These are phyloP conservation scores for Heteractis magnifica DNA, from an alignment of 92 coral and sea anemone species.

Conservation along the genomic window DNA sequence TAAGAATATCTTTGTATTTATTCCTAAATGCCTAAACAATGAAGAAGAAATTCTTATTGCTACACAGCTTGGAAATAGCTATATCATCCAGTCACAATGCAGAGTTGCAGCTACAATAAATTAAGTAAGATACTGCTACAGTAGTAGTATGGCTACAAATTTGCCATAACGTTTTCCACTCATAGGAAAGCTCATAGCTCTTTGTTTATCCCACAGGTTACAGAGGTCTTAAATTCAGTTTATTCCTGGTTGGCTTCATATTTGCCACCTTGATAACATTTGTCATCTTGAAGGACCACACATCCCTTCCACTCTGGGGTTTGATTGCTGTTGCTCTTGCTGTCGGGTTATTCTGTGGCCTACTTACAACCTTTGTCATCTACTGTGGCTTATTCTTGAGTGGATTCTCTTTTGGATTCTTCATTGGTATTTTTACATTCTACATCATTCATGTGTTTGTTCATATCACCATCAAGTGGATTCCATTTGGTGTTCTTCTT, in stretches of 20 bases:
- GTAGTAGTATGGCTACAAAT: too few relatives aligned
- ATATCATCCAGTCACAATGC: too few relatives aligned
- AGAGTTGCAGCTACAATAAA: too few relatives aligned
- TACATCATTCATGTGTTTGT: constrained; percentile 59
- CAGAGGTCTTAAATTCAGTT: constrained; percentile 79
- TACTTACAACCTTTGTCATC: constrained; percentile 78
- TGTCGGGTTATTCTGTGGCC: constrained; percentile 89
- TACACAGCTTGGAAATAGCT: too few relatives aligned
- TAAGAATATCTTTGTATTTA: too few relatives aligned
- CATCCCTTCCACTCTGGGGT: constrained; percentile 74
- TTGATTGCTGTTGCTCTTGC: constrained; percentile 82
- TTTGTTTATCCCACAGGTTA: constrained; percentile 56
- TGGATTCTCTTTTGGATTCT: constrained; percentile 91
- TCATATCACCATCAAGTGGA: constrained; percentile 73
- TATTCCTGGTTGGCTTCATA: constrained; percentile 82
- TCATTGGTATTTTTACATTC: constrained; percentile 72
- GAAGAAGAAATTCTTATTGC: too few relatives aligned
- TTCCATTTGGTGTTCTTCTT: constrained; percentile 87
- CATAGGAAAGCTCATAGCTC: too few relatives aligned
- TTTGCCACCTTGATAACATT: constrained; percentile 87
- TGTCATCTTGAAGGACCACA: constrained; percentile 72
- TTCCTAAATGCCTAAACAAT: too few relatives aligned
- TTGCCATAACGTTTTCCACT: too few relatives aligned
- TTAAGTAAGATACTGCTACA: too few relatives aligned
- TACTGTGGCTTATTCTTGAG: constrained; percentile 90